phyloP scores from a whole-genome alignment of 2,888 invertebrate genomes.

The Aporophyla nigra region DNA sequence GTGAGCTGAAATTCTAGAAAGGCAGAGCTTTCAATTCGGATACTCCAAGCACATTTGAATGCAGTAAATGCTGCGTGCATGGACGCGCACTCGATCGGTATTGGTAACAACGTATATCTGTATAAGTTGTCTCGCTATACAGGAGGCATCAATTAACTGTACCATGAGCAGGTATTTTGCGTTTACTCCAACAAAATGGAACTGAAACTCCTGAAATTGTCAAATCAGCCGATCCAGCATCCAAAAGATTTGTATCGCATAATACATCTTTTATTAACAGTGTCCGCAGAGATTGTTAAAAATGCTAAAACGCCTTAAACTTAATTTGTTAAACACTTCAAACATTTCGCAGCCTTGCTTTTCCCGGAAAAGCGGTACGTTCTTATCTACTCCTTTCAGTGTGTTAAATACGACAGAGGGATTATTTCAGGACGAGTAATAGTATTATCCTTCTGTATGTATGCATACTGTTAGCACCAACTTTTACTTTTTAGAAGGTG shows the following conservation, averaged over 20 bases:
- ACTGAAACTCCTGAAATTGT: slow-evolving; percentile 12
- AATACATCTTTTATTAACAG: slow-evolving; percentile 4
- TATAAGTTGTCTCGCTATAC: not conserved
- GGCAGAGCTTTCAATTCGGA: slow-evolving; percentile 14
- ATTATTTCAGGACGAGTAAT: not conserved
- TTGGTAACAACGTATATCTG: not conserved
- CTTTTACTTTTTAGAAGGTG: not conserved
- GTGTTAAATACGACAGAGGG: not conserved
- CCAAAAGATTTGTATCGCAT: slow-evolving; percentile 11
- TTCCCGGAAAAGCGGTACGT: slow-evolving; percentile 1
- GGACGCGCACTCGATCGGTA: slow-evolving; percentile 15
- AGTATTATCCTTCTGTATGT: not conserved
- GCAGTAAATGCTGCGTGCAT: slow-evolving; percentile 7
- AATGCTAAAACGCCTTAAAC: slow-evolving; percentile 3
- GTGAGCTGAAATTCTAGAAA: slow-evolving; percentile 9
- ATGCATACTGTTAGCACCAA: not conserved
- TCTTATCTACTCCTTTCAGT: not conserved
- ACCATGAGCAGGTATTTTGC: not conserved
- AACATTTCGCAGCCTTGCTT: slow-evolving; percentile 12
- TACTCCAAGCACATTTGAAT: slow-evolving; percentile 24
- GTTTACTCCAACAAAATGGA: slow-evolving; percentile 7
- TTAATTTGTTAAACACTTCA: slow-evolving; percentile 1
- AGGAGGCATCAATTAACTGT: not conserved
- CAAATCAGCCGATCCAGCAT: not conserved
- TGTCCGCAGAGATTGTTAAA: slow-evolving; percentile 16